A percentile compares a stretch with the other conserved stretches of the same genome.
Conservation (phyloP, 1,140 invertebrate species). For the Tigriopus japonicus region DNA sequence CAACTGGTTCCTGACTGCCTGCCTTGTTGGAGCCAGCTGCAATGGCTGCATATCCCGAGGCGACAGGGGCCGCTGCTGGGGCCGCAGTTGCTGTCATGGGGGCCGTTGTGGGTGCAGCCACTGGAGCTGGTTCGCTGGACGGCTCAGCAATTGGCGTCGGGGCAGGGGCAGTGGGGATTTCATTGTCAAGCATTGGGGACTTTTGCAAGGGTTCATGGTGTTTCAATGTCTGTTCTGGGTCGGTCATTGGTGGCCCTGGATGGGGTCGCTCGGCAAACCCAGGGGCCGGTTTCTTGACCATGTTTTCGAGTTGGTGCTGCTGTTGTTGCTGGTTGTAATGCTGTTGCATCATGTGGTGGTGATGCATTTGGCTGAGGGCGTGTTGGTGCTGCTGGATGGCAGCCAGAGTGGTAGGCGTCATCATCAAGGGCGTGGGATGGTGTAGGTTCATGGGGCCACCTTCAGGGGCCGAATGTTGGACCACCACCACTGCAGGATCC, state of each 20-base stretch:
- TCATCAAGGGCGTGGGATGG: background rate
- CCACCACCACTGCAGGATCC: slow-evolving; percentile 20
- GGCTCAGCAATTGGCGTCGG: background rate
- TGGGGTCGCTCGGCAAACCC: background rate
- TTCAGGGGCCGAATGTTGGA: slow-evolving; percentile 15
- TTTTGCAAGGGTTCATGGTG: no score
- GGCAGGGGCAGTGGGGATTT: background rate
- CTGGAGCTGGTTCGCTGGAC: background rate
- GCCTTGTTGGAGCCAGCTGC: background rate
- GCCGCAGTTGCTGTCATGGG: background rate
- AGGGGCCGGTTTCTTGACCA: background rate
- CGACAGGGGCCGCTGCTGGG: background rate
- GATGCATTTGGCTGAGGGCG: background rate
- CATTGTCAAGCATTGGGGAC: no score
- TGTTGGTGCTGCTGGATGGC: background rate
- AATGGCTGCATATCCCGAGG: background rate
- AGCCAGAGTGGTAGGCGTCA: background rate
- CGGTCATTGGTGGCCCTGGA: background rate
- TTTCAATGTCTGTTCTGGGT: no score
- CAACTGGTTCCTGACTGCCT: background rate
- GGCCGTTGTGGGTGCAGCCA: background rate
- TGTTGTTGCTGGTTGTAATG: background rate
- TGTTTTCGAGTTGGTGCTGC: background rate
- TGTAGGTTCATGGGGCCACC: background rate
- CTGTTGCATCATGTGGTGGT: background rate